Evolutionary conservation across 2,888 invertebrate genomes (phyloP).

Genomic region (Hecatera dysodea): DNA sequence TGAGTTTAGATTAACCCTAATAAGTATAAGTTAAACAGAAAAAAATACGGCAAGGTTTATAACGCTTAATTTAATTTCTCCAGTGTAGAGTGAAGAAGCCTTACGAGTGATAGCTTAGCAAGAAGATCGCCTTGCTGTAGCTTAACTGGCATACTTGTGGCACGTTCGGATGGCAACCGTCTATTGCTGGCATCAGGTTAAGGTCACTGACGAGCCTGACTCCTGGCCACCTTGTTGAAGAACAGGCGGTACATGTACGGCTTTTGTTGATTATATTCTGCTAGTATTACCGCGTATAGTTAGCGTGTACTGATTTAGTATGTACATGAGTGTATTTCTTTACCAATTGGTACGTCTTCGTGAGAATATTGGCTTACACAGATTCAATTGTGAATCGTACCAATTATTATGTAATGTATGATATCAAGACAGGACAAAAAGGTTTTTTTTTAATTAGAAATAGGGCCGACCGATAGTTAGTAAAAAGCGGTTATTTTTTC

Average conservation of each 20-base stretch:
- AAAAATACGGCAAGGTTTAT: conserved; percentile 1
- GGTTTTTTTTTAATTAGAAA: too few species aligned
- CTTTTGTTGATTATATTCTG: conserved; percentile 37
- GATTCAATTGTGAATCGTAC: too few species aligned
- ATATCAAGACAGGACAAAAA: too few species aligned
- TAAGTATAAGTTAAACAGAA: not conserved
- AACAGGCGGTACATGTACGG: conserved; percentile 48
- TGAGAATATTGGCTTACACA: not conserved
- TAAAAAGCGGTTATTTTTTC: too few species aligned
- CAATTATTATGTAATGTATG: too few species aligned
- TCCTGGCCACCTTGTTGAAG: conserved; percentile 41
- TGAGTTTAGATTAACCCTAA: not conserved
- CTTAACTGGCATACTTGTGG: conserved; percentile 53
- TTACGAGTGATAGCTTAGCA: conserved; percentile 64
- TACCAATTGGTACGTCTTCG: not conserved
- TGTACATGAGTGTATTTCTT: not conserved
- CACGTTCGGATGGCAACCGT: conserved; percentile 36
- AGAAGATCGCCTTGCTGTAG: conserved; percentile 60
- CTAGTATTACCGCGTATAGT: not conserved
- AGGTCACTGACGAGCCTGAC: conserved; percentile 36
- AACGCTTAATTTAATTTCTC: conserved; percentile 57
- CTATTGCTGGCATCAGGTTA: conserved; percentile 39
- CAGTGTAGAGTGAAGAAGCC: conserved; percentile 64
- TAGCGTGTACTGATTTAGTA: conserved; percentile 15
- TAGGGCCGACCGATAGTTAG: too few species aligned